These are phyloP conservation scores for Tauraco hartlaubi DNA, from an alignment of 2,797 vertebrate genomes.

Conservation along the genomic window DNA sequence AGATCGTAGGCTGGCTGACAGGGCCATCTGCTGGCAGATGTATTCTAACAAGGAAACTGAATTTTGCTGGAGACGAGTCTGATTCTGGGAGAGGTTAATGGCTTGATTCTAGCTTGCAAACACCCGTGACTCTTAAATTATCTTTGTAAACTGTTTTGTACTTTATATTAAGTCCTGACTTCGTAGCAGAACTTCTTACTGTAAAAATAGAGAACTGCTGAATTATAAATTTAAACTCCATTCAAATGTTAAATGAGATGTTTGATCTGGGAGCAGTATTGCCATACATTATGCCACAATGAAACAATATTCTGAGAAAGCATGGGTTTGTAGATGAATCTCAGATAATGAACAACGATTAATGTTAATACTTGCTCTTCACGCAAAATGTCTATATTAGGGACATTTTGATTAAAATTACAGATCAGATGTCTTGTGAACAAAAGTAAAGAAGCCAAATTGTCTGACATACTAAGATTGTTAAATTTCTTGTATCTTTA, in stretches of 20 bases:
- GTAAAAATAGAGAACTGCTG: background rate
- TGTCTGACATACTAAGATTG: background rate
- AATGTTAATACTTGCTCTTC: background rate
- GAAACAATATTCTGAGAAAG: background rate
- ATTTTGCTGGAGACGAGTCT: rapidly evolving
- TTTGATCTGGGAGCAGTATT: background rate
- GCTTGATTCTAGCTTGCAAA: background rate
- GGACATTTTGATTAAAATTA: background rate
- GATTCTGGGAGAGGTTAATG: background rate
- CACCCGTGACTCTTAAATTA: background rate
- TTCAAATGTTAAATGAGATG: background rate
- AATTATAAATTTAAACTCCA: background rate
- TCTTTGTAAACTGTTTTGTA: background rate
- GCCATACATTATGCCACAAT: background rate
- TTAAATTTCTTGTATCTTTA: background rate
- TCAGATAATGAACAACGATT: background rate
- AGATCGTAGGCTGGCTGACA: background rate
- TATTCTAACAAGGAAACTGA: background rate
- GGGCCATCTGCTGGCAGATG: slow-evolving; percentile 58
- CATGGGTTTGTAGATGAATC: background rate
- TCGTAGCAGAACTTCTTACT: background rate
- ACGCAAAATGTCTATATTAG: background rate
- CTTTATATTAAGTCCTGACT: background rate
- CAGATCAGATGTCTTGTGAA: background rate
- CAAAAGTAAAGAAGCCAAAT: background rate